These are phyloP conservation scores for Helleia helle DNA, from an alignment of 2,888 invertebrate species.

Conservation along the genomic window DNA sequence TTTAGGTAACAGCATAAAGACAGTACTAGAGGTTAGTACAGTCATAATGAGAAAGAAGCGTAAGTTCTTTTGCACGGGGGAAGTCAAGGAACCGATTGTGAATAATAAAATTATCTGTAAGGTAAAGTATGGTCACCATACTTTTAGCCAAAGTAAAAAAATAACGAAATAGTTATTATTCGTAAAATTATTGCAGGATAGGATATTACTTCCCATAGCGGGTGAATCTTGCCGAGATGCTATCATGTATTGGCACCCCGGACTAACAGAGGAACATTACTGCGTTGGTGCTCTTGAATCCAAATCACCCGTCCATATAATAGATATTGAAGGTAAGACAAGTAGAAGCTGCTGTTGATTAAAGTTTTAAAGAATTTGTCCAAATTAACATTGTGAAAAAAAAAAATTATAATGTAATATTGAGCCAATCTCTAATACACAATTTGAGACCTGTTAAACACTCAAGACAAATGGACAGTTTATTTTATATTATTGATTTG, in stretches of 20 bases:
- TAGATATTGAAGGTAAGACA: slow-evolving; percentile 53
- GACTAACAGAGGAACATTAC: slow-evolving; percentile 61
- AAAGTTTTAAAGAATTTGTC: too few relatives aligned
- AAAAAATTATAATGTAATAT: too few relatives aligned
- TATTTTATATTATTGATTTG: too few relatives aligned
- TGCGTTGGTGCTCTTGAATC: slow-evolving; percentile 63
- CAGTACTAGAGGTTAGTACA: slow-evolving; percentile 59
- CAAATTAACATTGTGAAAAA: too few relatives aligned
- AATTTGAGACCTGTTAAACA: too few relatives aligned
- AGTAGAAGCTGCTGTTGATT: too few relatives aligned
- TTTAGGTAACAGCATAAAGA: slow-evolving; percentile 61
- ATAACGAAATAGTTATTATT: too few relatives aligned
- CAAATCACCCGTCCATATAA: slow-evolving; percentile 51
- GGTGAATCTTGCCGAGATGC: slow-evolving; percentile 62
- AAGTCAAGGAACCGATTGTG: slow-evolving; percentile 66
- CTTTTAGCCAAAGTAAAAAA: too few relatives aligned
- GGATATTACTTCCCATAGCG: slow-evolving; percentile 60
- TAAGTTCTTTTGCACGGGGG: slow-evolving; percentile 64
- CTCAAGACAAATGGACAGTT: too few relatives aligned
- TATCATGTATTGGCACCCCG: slow-evolving; percentile 67
- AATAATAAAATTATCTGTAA: slow-evolving; percentile 66
- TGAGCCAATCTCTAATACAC: too few relatives aligned
- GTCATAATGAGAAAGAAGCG: slow-evolving; percentile 62
- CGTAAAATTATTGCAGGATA: slow-evolving; percentile 45
- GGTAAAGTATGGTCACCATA: slow-evolving; percentile 36